phyloP scores from a whole-genome alignment of 37 sponge, comb jelly and placozoan genomes.

The Haliclona indistincta region DNA sequence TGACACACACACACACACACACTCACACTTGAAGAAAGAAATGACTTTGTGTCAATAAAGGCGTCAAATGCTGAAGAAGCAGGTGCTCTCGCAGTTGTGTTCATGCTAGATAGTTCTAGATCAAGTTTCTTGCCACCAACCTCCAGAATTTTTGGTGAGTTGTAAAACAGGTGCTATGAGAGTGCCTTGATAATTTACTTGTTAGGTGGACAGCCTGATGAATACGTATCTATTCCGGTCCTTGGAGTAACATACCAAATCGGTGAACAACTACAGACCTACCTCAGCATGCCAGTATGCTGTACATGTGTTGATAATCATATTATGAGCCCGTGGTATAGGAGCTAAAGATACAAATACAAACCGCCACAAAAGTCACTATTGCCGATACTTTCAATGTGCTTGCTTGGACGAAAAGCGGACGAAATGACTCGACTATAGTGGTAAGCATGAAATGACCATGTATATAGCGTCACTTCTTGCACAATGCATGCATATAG shows the following conservation, averaged over 20 bases:
- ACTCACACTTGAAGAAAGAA: not conserved
- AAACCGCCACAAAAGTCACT: conserved; percentile 41
- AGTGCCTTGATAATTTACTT: no score
- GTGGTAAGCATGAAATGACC: conserved; percentile 53
- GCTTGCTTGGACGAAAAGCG: conserved; percentile 48
- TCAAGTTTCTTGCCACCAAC: not conserved
- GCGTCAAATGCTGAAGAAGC: conserved; percentile 11
- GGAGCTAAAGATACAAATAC: conserved; percentile 6
- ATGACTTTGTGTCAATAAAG: conserved; percentile 2
- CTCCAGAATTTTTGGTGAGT: conserved; percentile 3
- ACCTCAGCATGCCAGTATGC: conserved; percentile 10
- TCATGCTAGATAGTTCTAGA: not conserved
- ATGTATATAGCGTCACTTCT: not conserved
- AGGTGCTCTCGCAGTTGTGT: not conserved
- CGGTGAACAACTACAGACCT: conserved; percentile 34
- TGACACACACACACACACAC: not conserved
- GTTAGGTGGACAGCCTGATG: not conserved
- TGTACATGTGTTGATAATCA: not conserved
- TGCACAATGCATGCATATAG: conserved; percentile 9
- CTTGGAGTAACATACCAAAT: conserved; percentile 48
- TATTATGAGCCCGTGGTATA: no score
- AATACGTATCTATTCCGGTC: conserved; percentile 29
- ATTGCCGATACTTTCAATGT: conserved; percentile 71
- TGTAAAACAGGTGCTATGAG: no score
- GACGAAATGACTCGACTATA: conserved; percentile 37